Base-by-base conservation (phyloP, 2,888 invertebrate genomes). In the Pseudanteris insignis region DNA sequence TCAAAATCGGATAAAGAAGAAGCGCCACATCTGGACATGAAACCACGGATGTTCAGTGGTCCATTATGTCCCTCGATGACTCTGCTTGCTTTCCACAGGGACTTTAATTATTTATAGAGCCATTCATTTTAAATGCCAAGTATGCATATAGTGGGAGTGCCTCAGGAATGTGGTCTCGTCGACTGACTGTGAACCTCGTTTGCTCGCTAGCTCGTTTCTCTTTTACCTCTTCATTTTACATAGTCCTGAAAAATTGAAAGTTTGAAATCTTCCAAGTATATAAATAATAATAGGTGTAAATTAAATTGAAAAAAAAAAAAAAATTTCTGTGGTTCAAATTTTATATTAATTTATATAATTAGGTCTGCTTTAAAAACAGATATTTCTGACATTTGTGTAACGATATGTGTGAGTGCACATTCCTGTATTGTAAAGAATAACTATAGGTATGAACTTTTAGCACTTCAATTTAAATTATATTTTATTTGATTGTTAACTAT, bases 81-180 rank as follows among this genome's bases (percentile, higher is more conserved):
- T 24, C 18, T 40, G 26, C 37, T 48, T 21, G 53, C 53, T 57
- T 62, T 53, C 44, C 58, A 44, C 40, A 15, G 51, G 41, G 38
- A 44, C 55, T 58, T 64, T 60, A 62, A 63, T 63, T 63, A 61
- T 61, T 63, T 61, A 54, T 47, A 43, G 53, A 61, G 54, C 48
- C 47, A 40, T 53, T 58, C 58, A 47, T 60, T 62, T 67, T 60
- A 63, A 63, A 62, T 63, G 57, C 60, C 60, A 59, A 47, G 48
- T 57, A 66, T 64, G 63, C 60, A 62, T 63, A 54, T 61, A 64
- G 72, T 71, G 71, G 73, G 71, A 73, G 72, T 71, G 73, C 70
- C 71, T 67, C 65, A 70, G 75, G 75, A 75, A 75, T 75, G 75
- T 71, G 73, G 73, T 72, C 70, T 71, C 66, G 61, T 57, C 63